Evolutionary conservation across 2,113 vertebrate species (phyloP).

Genomic region (Poicephalus meyeri): DNA sequence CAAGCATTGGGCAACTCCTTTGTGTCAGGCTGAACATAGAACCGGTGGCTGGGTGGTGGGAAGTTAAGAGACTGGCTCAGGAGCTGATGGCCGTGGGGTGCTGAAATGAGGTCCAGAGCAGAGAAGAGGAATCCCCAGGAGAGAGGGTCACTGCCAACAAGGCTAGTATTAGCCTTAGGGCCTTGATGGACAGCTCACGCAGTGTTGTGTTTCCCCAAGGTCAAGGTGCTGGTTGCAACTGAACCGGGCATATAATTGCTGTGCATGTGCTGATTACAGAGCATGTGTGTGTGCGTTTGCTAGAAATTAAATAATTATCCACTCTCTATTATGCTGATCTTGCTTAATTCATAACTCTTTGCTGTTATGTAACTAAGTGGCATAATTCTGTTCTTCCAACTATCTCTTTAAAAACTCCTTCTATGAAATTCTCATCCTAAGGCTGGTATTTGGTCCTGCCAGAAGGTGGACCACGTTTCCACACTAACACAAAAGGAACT

Average conservation of each 20-base stretch:
- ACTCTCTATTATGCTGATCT: not conserved
- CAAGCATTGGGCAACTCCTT: not conserved
- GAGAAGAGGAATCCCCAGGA: not conserved
- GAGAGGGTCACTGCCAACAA: accelerated
- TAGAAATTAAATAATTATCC: not conserved
- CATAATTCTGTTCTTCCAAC: not conserved
- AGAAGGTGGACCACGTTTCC: not conserved
- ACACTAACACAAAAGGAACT: not conserved
- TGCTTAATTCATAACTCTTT: not conserved
- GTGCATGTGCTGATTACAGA: not conserved
- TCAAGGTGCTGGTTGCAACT: not conserved
- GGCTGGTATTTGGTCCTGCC: not conserved
- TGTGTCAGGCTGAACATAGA: accelerated
- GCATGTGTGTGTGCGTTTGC: not conserved
- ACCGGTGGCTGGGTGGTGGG: too few relatives aligned
- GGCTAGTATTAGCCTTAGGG: not conserved
- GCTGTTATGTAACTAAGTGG: not conserved
- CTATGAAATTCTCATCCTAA: not conserved
- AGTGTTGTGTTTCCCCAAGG: not conserved
- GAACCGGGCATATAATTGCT: accelerated
- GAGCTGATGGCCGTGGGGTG: not conserved
- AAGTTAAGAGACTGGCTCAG: not conserved
- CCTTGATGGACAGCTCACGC: not conserved
- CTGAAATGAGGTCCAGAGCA: not conserved
- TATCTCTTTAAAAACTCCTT: not conserved